phyloP scores from a whole-genome alignment of 2,113 vertebrate genomes.

The Erythrolamprus reginae region DNA sequence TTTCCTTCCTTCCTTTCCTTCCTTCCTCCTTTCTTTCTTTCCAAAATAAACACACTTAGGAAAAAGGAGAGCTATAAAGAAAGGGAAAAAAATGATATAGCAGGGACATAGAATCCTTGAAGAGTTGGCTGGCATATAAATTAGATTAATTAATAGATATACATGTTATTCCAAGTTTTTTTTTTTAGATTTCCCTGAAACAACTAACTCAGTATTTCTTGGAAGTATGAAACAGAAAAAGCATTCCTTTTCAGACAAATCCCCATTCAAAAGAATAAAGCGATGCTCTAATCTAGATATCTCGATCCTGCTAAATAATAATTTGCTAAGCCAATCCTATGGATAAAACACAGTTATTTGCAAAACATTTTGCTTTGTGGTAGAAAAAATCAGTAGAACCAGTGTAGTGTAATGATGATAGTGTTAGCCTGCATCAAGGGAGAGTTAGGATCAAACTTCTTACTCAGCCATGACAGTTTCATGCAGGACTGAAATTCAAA shows the following conservation, averaged over 20 bases:
- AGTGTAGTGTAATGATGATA: not conserved
- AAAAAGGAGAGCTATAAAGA: too few species aligned
- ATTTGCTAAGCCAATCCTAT: not conserved
- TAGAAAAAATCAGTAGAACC: not conserved
- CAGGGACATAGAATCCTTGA: too few species aligned
- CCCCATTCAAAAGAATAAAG: not conserved
- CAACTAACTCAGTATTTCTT: not conserved
- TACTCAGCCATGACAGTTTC: not conserved
- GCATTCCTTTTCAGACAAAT: too few species aligned
- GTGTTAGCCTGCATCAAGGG: not conserved
- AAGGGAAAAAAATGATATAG: too few species aligned
- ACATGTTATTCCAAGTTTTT: not conserved
- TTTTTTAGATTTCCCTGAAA: not conserved
- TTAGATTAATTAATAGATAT: too few species aligned
- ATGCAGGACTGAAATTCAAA: too few species aligned
- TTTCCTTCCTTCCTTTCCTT: too few species aligned
- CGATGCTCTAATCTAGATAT: not conserved
- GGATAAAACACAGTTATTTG: not conserved
- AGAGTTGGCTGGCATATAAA: too few species aligned
- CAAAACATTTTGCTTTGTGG: not conserved
- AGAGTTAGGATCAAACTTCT: not conserved
- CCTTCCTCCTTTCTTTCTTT: too few species aligned
- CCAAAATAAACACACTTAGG: too few species aligned
- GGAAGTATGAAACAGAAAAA: not conserved
- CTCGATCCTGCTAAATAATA: not conserved